phyloP scores from a whole-genome alignment of 1,140 invertebrate genomes.

The Globodera ellingtonae region DNA sequence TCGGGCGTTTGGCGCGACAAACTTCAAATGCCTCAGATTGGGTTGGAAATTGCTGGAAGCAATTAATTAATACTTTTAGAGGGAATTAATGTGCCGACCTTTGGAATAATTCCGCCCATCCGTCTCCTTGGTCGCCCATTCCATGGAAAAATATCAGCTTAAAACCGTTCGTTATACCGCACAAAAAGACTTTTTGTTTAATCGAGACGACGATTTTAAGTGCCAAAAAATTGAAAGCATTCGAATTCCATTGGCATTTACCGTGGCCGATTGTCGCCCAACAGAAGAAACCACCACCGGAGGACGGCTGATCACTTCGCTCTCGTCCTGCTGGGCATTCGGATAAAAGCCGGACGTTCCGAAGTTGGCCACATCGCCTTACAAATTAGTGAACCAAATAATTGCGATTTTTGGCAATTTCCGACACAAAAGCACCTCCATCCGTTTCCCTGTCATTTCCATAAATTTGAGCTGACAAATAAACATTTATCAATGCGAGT shows the following conservation, averaged over 20 bases:
- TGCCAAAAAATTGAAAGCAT: too few species aligned
- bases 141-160: slow-evolving; percentile 9
- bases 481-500: not conserved
- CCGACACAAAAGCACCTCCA: not conserved
- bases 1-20: not conserved
- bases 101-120: not conserved
- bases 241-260: not conserved
- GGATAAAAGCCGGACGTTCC: not conserved
- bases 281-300: not conserved
- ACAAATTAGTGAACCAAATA: not conserved
- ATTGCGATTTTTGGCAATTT: not conserved
- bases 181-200: not conserved
- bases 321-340: not conserved
- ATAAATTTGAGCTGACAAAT: not conserved
- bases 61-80: not conserved
- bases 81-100: not conserved
- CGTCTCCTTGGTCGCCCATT: slow-evolving; percentile 2
- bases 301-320: not conserved
- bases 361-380: not conserved
- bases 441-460: not conserved
- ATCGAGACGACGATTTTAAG: not conserved
- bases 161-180: not conserved
- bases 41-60: not conserved
- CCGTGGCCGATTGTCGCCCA: not conserved
- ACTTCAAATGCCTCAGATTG: not conserved